Percentiles rank a stretch among this genome's conserved stretches.
Conservation (phyloP, 2,888 invertebrate genomes). For the Drosophila kanekoi region DNA sequence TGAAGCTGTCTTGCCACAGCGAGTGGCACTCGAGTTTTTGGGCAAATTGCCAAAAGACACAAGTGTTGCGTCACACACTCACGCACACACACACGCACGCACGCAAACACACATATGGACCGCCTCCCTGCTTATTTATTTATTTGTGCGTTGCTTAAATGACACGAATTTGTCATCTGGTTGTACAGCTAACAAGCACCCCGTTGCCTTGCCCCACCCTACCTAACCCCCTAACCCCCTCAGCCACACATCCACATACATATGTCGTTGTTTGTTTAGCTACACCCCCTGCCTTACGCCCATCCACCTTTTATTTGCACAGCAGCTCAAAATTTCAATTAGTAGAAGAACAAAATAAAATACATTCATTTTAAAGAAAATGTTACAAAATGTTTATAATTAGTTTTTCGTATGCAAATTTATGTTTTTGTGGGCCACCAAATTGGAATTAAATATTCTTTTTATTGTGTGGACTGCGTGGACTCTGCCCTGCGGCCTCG, state of each 20-base stretch:
- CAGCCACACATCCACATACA: conserved; percentile 38
- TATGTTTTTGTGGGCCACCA: conserved; percentile 41
- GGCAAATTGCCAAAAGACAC: conserved; percentile 67
- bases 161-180: conserved; percentile 76
- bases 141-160: conserved; percentile 61
- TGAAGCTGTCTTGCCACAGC: conserved; percentile 23
- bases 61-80: conserved; percentile 54
- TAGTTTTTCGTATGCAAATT: conserved; percentile 77
- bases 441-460: conserved; percentile 74
- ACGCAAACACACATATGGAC: conserved; percentile 14
- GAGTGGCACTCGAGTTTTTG: conserved; percentile 58
- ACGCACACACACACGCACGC: conserved; percentile 19
- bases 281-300: conserved; percentile 51
- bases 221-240: not conserved
- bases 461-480: conserved; percentile 26
- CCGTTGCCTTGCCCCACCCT: conserved; percentile 25
- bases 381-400: conserved; percentile 73
- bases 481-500: conserved; percentile 55
- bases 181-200: conserved; percentile 46
- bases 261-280: conserved; percentile 72
- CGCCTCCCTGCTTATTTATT: conserved; percentile 67
- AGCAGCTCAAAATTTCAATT: conserved; percentile 76
- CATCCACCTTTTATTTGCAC: conserved; percentile 63
- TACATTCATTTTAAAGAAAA: conserved; percentile 26
- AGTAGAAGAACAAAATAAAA: conserved; percentile 27